phyloP scores from a whole-genome alignment of 2,888 invertebrate species.

The Nomada hirtipes region DNA sequence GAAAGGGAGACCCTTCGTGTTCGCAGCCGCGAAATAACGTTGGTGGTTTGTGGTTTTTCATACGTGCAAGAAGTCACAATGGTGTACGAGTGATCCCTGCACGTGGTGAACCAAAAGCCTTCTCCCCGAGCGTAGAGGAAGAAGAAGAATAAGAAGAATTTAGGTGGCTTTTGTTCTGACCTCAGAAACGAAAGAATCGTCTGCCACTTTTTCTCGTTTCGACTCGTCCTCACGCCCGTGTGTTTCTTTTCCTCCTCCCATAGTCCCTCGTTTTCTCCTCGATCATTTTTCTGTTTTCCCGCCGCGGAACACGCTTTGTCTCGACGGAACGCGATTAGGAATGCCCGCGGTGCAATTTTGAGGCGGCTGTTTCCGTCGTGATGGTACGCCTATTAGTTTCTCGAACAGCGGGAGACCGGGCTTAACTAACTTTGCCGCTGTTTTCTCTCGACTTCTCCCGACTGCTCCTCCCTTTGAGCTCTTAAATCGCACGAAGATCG shows the following conservation, averaged over 20 bases:
- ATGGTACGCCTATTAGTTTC: slow-evolving; percentile 71
- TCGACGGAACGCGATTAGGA: slow-evolving; percentile 70
- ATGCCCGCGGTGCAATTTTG: slow-evolving; percentile 70
- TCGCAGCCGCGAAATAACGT: slow-evolving; percentile 76
- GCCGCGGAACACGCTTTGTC: slow-evolving; percentile 59
- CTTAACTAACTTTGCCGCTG: slow-evolving; percentile 67
- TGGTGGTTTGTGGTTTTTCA: slow-evolving; percentile 78
- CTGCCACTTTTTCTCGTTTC: slow-evolving; percentile 67
- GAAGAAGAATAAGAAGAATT: slow-evolving; percentile 32
- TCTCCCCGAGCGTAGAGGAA: slow-evolving; percentile 24
- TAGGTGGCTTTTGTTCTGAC: slow-evolving; percentile 75
- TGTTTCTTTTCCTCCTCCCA: slow-evolving; percentile 39
- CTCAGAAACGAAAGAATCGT: slow-evolving; percentile 51
- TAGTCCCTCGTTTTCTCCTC: slow-evolving; percentile 17
- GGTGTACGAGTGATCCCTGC: slow-evolving; percentile 67
- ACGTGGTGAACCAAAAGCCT: slow-evolving; percentile 52
- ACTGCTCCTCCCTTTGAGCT: not conserved
- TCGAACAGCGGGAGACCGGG: slow-evolving; percentile 65
- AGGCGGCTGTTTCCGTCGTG: slow-evolving; percentile 73
- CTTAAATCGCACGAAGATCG: not conserved
- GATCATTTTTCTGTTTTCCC: slow-evolving; percentile 38
- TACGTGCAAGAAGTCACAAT: slow-evolving; percentile 76
- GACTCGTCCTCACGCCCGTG: slow-evolving; percentile 19
- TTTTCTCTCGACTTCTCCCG: slow-evolving; percentile 29
- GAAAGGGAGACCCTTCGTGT: slow-evolving; percentile 69